Base-by-base conservation (phyloP, 1,140 invertebrate genomes). In the Lasioglossum albipes region DNA sequence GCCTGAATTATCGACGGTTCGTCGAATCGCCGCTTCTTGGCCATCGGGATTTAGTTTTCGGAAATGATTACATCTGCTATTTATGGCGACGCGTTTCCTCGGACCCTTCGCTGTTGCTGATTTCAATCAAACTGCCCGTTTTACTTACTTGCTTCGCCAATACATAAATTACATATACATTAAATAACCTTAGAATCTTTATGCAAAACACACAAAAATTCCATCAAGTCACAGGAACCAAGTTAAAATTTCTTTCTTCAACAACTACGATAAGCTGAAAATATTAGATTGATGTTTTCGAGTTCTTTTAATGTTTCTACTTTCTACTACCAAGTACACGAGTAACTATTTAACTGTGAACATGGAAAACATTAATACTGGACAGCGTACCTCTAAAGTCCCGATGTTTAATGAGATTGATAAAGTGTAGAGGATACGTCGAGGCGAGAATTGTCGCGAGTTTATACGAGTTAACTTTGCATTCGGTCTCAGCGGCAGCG, bases 1-100 rank as follows among this genome's bases (percentile, higher is more conserved):
- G 83, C 86, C 84, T 88, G 84, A 87, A 89, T 90, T 85, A 89
- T 89, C 72, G 75, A 84, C 70, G 84, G 74, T 89, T 77, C 82
- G 74, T 68, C 73, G 79, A 69, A 86, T 74, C 78, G 75, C 81
- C 54, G 59, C 65, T 64, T 66, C 72, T 73, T 65, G 68, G 66
- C 76, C 80, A 84, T 82, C 65, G 59, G 61, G 62, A 83, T 83
- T 83, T 78, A 49, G 52, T 75, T 41, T 54, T 59, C 10, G 66
- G n/a, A 57, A 75, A 81, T 68, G 54, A 75, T 82, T 78, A 72
- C 62, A 41, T 2, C 7, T 61, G 18, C 42, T 36, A 7, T 74
- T 20, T 45, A 20, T 41, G 22, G 16, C 45, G 0, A 57, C 45
- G 42, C 22, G n/a, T 20, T 59, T 79, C 64, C 49, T 66, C 42